Conservation (phyloP, 2,888 invertebrate genomes). For the Patella depressa region DNA sequence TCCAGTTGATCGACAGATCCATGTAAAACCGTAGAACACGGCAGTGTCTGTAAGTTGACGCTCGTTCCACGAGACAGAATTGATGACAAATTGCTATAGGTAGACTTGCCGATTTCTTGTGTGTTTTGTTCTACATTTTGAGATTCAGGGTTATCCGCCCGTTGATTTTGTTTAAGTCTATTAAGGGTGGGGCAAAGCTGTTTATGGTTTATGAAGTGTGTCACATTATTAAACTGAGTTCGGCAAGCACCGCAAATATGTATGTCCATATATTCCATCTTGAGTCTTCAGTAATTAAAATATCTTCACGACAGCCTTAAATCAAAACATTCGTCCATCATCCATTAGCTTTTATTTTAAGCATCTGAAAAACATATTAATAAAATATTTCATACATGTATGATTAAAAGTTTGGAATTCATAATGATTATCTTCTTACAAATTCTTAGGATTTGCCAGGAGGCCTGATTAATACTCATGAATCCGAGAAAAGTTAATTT, state of each 20-base stretch:
- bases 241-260: slow-evolving; percentile 63
- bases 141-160: background rate
- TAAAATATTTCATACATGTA: too few species aligned
- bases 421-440: too few species aligned
- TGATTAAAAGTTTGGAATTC: too few species aligned
- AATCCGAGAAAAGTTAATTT: too few species aligned
- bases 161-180: background rate
- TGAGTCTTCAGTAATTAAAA: background rate
- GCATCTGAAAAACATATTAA: too few species aligned
- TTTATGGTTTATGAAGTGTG: slow-evolving; percentile 57
- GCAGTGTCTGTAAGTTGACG: background rate
- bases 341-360: too few species aligned
- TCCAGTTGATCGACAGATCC: too few species aligned
- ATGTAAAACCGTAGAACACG: background rate
- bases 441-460: too few species aligned
- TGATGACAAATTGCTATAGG: background rate
- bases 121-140: background rate
- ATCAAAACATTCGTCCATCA: too few species aligned
- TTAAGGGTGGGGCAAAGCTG: slow-evolving; percentile 41
- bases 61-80: background rate
- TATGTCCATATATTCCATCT: slow-evolving; percentile 42
- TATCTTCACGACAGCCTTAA: too few species aligned
- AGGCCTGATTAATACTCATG: too few species aligned
- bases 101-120: background rate
- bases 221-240: slow-evolving; percentile 54